A percentile compares a stretch with the other conserved stretches of the same genome.
These are phyloP conservation scores for Macropodus opercularis DNA, from an alignment of 2,797 vertebrate genomes.

Conservation along the genomic window DNA sequence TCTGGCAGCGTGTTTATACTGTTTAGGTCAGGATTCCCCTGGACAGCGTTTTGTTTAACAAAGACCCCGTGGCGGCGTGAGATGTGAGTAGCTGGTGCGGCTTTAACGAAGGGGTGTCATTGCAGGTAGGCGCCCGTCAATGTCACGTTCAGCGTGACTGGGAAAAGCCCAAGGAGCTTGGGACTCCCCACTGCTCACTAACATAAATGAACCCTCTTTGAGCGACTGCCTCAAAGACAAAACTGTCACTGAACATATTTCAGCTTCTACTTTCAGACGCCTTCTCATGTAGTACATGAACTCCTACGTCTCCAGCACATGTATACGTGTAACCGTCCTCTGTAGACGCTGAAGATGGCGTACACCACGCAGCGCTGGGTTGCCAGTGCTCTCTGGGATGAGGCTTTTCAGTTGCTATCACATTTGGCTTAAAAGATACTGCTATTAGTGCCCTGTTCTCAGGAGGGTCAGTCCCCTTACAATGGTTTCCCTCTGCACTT, in stretches of 20 bases:
- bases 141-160: not conserved
- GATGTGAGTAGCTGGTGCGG: not conserved
- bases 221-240: not conserved
- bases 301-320: not conserved
- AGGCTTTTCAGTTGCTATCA: constrained; percentile 62
- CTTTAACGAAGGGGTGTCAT: not conserved
- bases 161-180: not conserved
- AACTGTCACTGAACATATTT: not conserved
- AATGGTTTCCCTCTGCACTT: constrained; percentile 66
- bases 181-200: not conserved
- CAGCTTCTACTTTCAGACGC: not conserved
- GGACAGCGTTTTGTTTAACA: not conserved
- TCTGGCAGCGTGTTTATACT: not conserved
- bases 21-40: not conserved
- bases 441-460: constrained; percentile 71
- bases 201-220: not conserved
- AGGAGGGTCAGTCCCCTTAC: constrained; percentile 66
- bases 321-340: not conserved
- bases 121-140: not conserved
- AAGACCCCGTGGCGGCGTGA: not conserved
- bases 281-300: not conserved
- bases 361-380: constrained; percentile 9
- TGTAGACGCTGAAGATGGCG: constrained; percentile 16
- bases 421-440: constrained; percentile 63
- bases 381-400: constrained; percentile 44